Conservation (phyloP, 2,113 vertebrate species). For the Callocephalon fimbriatum region DNA sequence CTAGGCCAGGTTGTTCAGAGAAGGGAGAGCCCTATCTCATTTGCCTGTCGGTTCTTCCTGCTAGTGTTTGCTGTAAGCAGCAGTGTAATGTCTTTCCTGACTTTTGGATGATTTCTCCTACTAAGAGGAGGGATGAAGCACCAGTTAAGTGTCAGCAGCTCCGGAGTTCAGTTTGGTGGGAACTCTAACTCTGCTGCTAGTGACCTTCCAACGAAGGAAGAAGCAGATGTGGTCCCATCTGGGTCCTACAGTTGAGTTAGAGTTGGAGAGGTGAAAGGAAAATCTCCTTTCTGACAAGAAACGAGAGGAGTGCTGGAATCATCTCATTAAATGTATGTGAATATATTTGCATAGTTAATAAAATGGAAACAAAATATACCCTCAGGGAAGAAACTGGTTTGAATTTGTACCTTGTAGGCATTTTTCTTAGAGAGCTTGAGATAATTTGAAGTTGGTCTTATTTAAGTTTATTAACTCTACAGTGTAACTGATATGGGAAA, state of each 20-base stretch:
- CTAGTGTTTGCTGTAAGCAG: fast-evolving
- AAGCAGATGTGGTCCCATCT: not conserved
- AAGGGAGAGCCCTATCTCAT: not conserved
- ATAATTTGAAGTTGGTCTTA: not conserved
- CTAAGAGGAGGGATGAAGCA: not conserved
- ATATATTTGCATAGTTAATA: not conserved
- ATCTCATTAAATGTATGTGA: not conserved
- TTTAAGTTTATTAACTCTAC: not conserved
- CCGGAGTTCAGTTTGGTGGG: not conserved
- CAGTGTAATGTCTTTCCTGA: not conserved
- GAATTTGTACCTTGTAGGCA: not conserved
- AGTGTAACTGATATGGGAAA: not conserved
- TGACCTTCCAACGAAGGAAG: not conserved
- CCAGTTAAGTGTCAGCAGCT: not conserved
- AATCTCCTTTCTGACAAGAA: not conserved
- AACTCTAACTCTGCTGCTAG: not conserved
- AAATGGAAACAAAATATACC: not conserved
- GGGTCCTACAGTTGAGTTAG: not conserved
- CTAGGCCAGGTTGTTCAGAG: not conserved
- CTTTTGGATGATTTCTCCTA: not conserved
- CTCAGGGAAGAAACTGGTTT: not conserved
- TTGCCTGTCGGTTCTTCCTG: not conserved
- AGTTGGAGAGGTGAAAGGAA: not conserved
- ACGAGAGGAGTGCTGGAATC: not conserved
- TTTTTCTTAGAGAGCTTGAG: not conserved